These are phyloP conservation scores for Hyposoter didymator DNA, from an alignment of 2,888 invertebrate species.

Conservation along the genomic window DNA sequence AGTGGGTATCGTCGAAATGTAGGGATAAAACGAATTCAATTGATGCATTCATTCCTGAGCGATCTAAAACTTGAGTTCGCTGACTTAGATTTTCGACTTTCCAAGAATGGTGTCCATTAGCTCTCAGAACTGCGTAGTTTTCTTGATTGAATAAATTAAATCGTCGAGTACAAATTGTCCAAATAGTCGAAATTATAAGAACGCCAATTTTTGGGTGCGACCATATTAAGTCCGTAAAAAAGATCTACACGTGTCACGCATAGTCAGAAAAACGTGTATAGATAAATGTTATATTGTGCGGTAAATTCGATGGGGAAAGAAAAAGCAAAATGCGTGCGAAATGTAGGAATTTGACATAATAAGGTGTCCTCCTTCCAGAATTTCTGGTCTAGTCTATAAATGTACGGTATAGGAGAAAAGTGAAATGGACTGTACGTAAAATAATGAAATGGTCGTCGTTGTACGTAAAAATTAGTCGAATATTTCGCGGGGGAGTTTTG, in stretches of 20 bases:
- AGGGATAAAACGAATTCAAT: neutral
- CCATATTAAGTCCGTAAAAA: constrained; percentile 25
- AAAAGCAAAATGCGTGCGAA: constrained; percentile 7
- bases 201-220: constrained; percentile 42
- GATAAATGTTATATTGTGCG: constrained; percentile 27
- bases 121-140: neutral
- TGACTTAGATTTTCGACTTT: neutral
- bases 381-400: constrained; percentile 55
- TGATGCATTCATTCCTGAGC: neutral
- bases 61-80: neutral
- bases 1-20: neutral
- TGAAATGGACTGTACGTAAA: constrained; percentile 30
- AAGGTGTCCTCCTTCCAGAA: constrained; percentile 25
- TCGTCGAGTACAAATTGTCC: constrained; percentile 80
- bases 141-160: constrained; percentile 55
- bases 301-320: neutral
- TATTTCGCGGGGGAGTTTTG: constrained; percentile 20
- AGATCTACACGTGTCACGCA: constrained; percentile 25
- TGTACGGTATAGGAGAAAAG: constrained; percentile 27
- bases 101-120: neutral
- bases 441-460: constrained; percentile 41
- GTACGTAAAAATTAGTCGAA: constrained; percentile 52
- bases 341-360: constrained; percentile 13
- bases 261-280: constrained; percentile 23
- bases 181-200: constrained; percentile 68